phyloP scores from a whole-genome alignment of 1,140 invertebrate genomes.

The Conus betulinus region DNA sequence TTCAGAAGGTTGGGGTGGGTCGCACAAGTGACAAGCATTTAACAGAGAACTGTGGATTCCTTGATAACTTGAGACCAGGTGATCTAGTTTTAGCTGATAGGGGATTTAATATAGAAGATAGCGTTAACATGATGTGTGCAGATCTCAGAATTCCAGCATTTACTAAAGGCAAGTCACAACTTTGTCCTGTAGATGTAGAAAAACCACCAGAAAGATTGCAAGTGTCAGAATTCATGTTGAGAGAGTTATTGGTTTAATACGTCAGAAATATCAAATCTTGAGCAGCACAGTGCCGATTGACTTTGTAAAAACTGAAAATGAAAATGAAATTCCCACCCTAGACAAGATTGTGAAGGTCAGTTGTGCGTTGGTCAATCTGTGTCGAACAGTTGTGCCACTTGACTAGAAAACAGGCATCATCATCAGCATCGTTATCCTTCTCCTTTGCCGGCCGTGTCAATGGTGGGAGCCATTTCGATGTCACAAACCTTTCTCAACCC shows the following conservation, averaged over 20 bases:
- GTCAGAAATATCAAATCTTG: conserved; percentile 51
- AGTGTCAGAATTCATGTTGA: conserved; percentile 49
- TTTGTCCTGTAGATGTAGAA: conserved; percentile 33
- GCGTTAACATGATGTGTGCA: conserved; percentile 8
- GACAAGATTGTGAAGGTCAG: conserved; percentile 47
- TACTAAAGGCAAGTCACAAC: conserved; percentile 9
- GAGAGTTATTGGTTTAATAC: conserved; percentile 44
- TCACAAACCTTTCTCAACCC: not conserved
- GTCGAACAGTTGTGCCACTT: not conserved
- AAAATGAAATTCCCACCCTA: conserved; percentile 32
- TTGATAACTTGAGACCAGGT: conserved; percentile 30
- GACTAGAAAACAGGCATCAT: not conserved
- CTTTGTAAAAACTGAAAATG: conserved; percentile 29
- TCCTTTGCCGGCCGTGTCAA: too few relatives aligned
- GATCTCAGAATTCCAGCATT: conserved; percentile 17
- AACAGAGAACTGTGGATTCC: conserved; percentile 39
- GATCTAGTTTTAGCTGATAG: conserved; percentile 43
- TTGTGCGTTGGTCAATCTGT: conserved; percentile 19
- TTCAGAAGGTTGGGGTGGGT: conserved; percentile 48
- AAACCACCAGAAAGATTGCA: conserved; percentile 42
- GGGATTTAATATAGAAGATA: conserved; percentile 42
- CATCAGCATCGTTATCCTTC: too few relatives aligned
- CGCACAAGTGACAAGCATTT: conserved; percentile 42
- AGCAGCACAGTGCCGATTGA: conserved; percentile 48
- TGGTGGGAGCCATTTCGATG: not conserved